Evolutionary conservation across 2,888 invertebrate genomes (phyloP).

Genomic region (Tenthredo amoena): DNA sequence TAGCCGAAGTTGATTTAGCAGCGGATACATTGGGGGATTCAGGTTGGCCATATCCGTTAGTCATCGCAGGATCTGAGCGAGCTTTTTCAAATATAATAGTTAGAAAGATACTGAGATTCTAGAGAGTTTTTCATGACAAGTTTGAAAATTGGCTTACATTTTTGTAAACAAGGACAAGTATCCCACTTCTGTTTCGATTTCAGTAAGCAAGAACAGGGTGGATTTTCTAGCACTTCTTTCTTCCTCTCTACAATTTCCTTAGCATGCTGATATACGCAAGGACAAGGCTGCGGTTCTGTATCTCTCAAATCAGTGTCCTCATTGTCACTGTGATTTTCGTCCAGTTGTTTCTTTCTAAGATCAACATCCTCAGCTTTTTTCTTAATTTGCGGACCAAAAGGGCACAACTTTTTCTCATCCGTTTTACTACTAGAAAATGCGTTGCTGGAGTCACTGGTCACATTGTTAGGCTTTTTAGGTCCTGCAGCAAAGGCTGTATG

Average conservation of each 20-base stretch:
- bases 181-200: constrained; percentile 68
- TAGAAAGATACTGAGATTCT: not conserved
- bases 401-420: constrained; percentile 43
- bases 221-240: constrained; percentile 66
- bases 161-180: constrained; percentile 68
- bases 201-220: constrained; percentile 72
- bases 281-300: constrained; percentile 65
- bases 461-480: constrained; percentile 22
- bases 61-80: constrained; percentile 57
- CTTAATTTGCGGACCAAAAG: constrained; percentile 30
- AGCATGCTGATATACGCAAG: constrained; percentile 70
- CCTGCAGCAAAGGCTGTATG: constrained; percentile 37
- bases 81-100: constrained; percentile 24
- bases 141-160: constrained; percentile 57
- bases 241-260: constrained; percentile 68
- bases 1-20: constrained; percentile 24
- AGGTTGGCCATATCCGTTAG: constrained; percentile 61
- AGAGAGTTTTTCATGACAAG: not conserved
- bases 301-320: constrained; percentile 59
- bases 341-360: constrained; percentile 21
- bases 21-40: constrained; percentile 56
- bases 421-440: not conserved
- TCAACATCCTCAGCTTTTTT: constrained; percentile 55
- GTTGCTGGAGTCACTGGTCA: not conserved
- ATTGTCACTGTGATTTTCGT: not conserved